phyloP scores from a whole-genome alignment of 2,888 invertebrate genomes.

The Venusia cambrica region DNA sequence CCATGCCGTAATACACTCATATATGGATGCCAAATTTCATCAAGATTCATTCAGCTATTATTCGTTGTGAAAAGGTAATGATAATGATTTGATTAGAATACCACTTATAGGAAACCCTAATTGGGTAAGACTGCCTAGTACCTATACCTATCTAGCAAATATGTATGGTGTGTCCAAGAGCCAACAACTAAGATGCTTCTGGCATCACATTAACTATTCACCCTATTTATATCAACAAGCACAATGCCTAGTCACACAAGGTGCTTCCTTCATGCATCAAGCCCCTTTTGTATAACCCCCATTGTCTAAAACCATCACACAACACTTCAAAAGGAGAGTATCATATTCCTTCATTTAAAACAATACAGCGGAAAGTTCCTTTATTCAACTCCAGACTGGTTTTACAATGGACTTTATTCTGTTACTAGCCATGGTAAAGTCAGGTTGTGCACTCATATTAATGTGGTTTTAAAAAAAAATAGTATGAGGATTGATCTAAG shows the following conservation, averaged over 20 bases:
- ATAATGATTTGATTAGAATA: no score
- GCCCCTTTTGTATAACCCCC: constrained; percentile 35
- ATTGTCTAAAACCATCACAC: constrained; percentile 46
- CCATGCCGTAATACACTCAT: no score
- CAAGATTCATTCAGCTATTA: no score
- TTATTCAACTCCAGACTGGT: constrained; percentile 47
- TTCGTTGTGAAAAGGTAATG: no score
- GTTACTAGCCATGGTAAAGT: constrained; percentile 37
- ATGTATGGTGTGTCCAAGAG: no score
- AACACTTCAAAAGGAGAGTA: constrained; percentile 44
- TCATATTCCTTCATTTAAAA: constrained; percentile 42
- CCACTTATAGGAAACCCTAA: no score
- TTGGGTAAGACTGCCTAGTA: no score
- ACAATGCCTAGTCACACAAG: constrained; percentile 28
- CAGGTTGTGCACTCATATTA: constrained; percentile 29
- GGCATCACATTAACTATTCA: constrained; percentile 27
- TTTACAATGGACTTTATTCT: constrained; percentile 47
- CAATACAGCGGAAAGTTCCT: constrained; percentile 18
- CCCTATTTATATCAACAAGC: constrained; percentile 42
- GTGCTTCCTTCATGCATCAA: constrained; percentile 38
- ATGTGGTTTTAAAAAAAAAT: constrained; percentile 28
- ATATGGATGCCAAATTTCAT: no score
- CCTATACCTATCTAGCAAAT: no score
- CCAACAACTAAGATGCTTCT: constrained; percentile 23
- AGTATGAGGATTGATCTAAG: constrained; percentile 35